Conservation (phyloP, 1,140 invertebrate genomes). For the Neuroterus valhalla region DNA sequence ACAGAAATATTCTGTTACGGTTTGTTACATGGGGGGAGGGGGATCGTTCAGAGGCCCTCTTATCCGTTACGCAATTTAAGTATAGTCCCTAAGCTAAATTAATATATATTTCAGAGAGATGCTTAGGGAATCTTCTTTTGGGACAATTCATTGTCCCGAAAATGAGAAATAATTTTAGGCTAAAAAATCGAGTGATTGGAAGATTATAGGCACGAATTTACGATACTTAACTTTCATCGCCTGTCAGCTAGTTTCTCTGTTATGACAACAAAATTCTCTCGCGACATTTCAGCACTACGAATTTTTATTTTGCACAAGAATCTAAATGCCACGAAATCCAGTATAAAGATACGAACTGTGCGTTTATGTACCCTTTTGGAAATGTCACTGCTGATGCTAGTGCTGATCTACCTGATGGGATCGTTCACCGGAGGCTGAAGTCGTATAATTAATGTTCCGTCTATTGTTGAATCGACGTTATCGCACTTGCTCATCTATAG, state of each 20-base stretch:
- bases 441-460: slow-evolving; percentile 12
- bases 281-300: neutral
- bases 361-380: neutral
- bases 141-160: no score
- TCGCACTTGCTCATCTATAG: slow-evolving; percentile 2
- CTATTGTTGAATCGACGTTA: slow-evolving; percentile 18
- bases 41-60: no score
- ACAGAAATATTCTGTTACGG: no score
- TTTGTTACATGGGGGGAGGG: no score
- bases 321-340: neutral
- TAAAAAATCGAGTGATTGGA: neutral
- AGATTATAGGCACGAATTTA: neutral
- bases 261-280: neutral
- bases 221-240: neutral
- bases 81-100: no score
- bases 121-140: no score
- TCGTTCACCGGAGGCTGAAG: neutral
- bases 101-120: no score
- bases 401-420: neutral
- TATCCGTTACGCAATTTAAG: no score
- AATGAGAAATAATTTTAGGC: no score
- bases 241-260: neutral
- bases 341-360: neutral
- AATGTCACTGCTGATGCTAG: neutral
- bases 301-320: neutral